A percentile compares a stretch with the other conserved stretches of the same genome.
phyloP scores from a whole-genome alignment of 1,140 invertebrate genomes.

The Leptestheria dahalacensis region DNA sequence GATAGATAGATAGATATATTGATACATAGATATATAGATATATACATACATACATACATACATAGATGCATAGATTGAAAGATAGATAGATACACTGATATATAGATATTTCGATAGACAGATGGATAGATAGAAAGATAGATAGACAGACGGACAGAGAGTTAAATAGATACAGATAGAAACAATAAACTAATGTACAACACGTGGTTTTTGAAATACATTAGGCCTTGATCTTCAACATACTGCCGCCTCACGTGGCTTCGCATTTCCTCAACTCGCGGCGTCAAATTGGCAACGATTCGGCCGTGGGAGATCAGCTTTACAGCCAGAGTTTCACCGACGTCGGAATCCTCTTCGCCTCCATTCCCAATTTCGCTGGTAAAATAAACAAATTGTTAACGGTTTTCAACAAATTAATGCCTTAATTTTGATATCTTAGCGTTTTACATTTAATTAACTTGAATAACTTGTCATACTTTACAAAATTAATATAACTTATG shows the following conservation, averaged over 20 bases:
- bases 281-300: constrained; percentile 29
- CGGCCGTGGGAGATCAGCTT: constrained; percentile 74
- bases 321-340: constrained; percentile 87
- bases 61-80: no score
- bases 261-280: constrained; percentile 53
- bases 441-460: background rate
- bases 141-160: no score
- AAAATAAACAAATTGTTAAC: background rate
- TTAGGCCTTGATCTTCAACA: constrained; percentile 28
- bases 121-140: no score
- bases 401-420: background rate
- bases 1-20: no score
- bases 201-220: no score
- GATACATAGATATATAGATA: no score
- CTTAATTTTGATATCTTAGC: background rate
- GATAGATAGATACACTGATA: no score
- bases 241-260: constrained; percentile 69
- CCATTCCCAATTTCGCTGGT: constrained; percentile 87
- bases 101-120: no score
- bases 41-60: no score
- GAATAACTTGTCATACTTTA: background rate
- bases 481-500: background rate
- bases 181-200: no score
- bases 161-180: no score
- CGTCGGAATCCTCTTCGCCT: constrained; percentile 82